Conservation (phyloP, 2,797 vertebrate species). For the Pelochelys cantorii region DNA sequence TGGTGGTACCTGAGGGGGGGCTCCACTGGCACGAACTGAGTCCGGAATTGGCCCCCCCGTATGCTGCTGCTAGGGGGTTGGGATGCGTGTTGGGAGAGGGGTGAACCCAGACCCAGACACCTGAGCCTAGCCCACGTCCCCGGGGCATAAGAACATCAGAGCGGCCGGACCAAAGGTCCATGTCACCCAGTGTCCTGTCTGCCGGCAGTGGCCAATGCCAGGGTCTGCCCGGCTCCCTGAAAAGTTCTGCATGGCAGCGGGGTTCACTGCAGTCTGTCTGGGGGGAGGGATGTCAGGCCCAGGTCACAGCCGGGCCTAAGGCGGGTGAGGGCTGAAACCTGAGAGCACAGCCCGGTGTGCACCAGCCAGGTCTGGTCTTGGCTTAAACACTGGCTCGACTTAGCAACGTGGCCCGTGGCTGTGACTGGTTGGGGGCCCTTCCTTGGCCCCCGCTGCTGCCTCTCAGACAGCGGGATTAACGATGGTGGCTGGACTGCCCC, state of each 20-base stretch:
- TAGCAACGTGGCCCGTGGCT: too few relatives aligned
- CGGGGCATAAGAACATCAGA: neutral
- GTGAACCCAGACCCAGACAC: neutral
- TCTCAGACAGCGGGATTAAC: neutral
- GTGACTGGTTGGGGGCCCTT: neutral
- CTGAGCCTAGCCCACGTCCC: neutral
- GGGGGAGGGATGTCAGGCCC: neutral
- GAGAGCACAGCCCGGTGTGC: neutral
- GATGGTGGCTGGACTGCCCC: fast-evolving
- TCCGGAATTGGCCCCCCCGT: neutral
- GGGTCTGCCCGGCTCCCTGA: neutral
- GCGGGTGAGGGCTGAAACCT: too few relatives aligned
- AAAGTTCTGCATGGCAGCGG: neutral
- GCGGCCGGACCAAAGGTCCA: too few relatives aligned
- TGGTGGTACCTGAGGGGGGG: neutral
- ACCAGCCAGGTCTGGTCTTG: too few relatives aligned
- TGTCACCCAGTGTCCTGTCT: too few relatives aligned
- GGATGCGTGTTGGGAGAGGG: neutral
- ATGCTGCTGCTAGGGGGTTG: neutral
- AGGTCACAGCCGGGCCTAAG: neutral
- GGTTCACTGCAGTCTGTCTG: too few relatives aligned
- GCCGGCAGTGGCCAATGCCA: too few relatives aligned
- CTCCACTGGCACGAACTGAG: neutral
- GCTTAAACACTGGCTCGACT: too few relatives aligned
- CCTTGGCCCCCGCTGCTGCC: neutral